Evolutionary conservation across 2,113 vertebrate species (phyloP).

Genomic region (Tyto alba): DNA sequence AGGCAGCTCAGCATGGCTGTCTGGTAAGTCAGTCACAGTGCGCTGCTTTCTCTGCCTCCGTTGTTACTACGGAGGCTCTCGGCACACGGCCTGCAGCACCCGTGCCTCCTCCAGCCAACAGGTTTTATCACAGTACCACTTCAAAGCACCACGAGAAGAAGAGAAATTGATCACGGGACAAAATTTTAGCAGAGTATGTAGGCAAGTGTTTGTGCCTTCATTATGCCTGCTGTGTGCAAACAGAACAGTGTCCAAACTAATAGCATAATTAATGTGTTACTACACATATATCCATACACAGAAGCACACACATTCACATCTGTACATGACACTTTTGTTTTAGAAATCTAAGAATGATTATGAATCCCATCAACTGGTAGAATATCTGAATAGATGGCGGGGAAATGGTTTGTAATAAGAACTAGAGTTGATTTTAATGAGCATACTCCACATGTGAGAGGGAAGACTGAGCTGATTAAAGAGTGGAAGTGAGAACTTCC

Average conservation of each 20-base stretch:
- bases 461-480: neutral
- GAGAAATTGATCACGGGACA: neutral
- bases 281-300: neutral
- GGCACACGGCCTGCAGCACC: neutral
- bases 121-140: neutral
- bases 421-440: neutral
- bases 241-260: neutral
- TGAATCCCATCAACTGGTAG: neutral
- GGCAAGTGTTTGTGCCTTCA: fast-evolving
- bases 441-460: neutral
- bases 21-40: neutral
- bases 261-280: neutral
- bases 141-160: neutral
- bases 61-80: neutral
- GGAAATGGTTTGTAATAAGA: neutral
- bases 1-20: neutral
- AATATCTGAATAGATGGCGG: neutral
- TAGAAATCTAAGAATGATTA: neutral
- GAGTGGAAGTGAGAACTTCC: neutral
- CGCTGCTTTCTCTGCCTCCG: neutral
- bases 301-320: neutral
- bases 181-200: neutral
- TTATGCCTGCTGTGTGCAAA: neutral
- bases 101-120: neutral
- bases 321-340: neutral